Conservation (phyloP, 2,888 invertebrate genomes). For the Philhelius pedissequus region DNA sequence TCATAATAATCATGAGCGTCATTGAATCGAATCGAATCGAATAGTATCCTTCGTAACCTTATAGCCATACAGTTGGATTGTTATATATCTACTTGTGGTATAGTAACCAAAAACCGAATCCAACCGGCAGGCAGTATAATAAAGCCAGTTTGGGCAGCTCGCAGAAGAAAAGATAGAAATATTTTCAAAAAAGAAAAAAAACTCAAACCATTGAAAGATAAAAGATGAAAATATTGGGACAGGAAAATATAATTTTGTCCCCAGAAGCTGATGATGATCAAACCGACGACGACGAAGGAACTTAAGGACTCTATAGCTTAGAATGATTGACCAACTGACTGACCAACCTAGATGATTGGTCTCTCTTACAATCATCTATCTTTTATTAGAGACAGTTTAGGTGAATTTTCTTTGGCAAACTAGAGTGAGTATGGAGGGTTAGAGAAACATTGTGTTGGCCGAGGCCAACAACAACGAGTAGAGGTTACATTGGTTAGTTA, state of each 20-base stretch:
- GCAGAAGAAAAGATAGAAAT: not conserved
- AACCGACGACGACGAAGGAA: slow-evolving; percentile 17
- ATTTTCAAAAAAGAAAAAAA: not conserved
- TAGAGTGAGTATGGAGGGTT: not conserved
- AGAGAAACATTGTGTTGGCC: not conserved
- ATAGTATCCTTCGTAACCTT: slow-evolving; percentile 48
- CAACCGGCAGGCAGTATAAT: not conserved
- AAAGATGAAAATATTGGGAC: slow-evolving; percentile 48
- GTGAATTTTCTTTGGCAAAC: not conserved
- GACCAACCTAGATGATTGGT: slow-evolving; percentile 49
- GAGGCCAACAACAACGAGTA: slow-evolving; percentile 12
- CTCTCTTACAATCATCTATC: slow-evolving; percentile 22
- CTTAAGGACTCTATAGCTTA: slow-evolving; percentile 53
- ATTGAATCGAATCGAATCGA: slow-evolving; percentile 58
- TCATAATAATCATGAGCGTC: slow-evolving; percentile 55
- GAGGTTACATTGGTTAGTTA: not conserved
- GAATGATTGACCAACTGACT: slow-evolving; percentile 56
- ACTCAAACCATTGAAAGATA: slow-evolving; percentile 31
- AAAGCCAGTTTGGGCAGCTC: not conserved
- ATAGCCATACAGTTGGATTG: slow-evolving; percentile 35
- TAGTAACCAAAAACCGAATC: slow-evolving; percentile 37
- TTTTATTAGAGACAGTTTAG: not conserved
- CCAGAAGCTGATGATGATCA: slow-evolving; percentile 12
- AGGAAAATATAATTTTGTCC: slow-evolving; percentile 32
- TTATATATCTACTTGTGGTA: not conserved